Evolutionary conservation across 2,888 invertebrate species (phyloP), one percentile per base, ranked within the genome.

Genomic region (Lasioglossum villosulum): DNA sequence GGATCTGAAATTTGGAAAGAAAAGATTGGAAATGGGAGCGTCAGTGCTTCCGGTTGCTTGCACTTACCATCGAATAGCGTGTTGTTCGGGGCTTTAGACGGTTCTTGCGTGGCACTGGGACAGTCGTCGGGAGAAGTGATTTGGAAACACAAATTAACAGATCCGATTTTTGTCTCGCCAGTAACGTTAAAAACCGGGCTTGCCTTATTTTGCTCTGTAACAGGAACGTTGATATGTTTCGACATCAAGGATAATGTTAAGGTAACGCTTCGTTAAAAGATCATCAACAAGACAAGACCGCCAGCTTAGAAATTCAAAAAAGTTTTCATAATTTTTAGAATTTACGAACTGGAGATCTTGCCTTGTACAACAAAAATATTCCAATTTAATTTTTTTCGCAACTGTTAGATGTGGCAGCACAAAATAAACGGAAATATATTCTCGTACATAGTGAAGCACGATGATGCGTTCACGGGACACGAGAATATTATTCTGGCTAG

Each of bases 81-180:
- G 5, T 91, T 96, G 66, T 95, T 96, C 16, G 97, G 96, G 2
- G 96, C 97, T 0, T 95, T 97, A 59, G 96, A 96, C 10, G 97
- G 97, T 5, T 95, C 95, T 37, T 96, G 97, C 88, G 95, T 96
- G 1, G 95, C 96, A 82, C 86, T 97, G 16, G 94, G 96, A 80
- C 95, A 96, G 88, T 93, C 94, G 63, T 94, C 94, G 19, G 97
- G 97, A 0, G 92, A 93, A 6, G 90, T 96, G 30, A 78, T 95
- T 48, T 98, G 98, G 98, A 95, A 95, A 37, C 95, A 95, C 70
- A 94, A 96, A 80, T 94, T 97, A 4, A 93, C 93, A 78, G 96
- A 96, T 91, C 97, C 98, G 0, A 95, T 98, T 39, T 97, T 98
- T 94, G 96, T 97, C 0, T 96, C 96, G 14, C 97, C 97, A 0